Evolutionary conservation across 2,113 vertebrate genomes (phyloP), one percentile per base, ranked within the genome.

Genomic region (Cephalophus harveyi): DNA sequence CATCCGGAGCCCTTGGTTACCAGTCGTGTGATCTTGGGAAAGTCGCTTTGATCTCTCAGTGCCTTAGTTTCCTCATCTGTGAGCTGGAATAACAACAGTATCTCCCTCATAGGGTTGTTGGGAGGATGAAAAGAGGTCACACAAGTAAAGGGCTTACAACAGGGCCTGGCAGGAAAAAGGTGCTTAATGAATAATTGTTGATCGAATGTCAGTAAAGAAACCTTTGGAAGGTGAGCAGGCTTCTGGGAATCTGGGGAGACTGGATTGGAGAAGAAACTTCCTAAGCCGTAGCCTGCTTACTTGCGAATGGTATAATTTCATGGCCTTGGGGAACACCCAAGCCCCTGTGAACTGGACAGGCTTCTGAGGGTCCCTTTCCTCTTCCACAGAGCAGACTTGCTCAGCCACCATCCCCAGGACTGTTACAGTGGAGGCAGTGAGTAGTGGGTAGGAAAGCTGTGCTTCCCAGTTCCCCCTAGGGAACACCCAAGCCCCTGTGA

Each of bases 371-470:
- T 19, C 79, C 8, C 13, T 48, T 21, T 52, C 62, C 76, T 78
- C 30, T 54, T 81, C 59, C 60, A 5, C 15, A n/a, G 89, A 91
- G 19, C 6, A 16, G 64, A 64, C 12, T 36, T 57, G 40, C 57
- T 79, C n/a, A 27, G 3, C 46, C 57, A 50, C 36, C 82, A 57
- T 2, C 10, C 7, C n/a, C 0, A 0, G 60, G 55, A 43, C 55
- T 17, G 11, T 82, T 52, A 30, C 15, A 9, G n/a, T 27, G 62
- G 78, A 71, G 90, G 28, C 14, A 21, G 67, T 3, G 12, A 43
- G 74, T 12, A 59, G 25, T 50, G 52, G 33, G 12, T 33, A 79
- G 81, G 25, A 46, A 84, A 79, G 40, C 1, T 0, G 5, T 4
- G n/a, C 25, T 43, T 12, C 23, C n/a, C 28, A 33, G 0, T 10